Conservation (phyloP, 1,140 invertebrate genomes). For the Zaprionus gabonicus region DNA sequence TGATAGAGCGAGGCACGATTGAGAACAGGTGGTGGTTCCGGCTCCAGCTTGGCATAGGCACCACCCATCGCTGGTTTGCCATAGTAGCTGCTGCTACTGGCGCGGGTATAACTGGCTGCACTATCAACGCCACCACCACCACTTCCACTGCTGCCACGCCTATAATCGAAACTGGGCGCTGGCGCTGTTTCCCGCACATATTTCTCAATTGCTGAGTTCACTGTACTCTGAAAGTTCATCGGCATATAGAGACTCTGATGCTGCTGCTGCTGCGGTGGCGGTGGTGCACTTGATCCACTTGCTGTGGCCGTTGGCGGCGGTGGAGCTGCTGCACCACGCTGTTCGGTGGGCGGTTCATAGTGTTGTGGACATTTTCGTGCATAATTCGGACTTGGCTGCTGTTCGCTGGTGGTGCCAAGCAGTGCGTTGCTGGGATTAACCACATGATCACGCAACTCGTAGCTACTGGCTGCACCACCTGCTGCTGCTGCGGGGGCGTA, state of each 20-base stretch:
- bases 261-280: slow-evolving; percentile 29
- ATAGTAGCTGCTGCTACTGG: slow-evolving; percentile 13
- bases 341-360: slow-evolving; percentile 53
- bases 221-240: slow-evolving; percentile 71
- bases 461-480: slow-evolving; percentile 23
- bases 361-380: slow-evolving; percentile 76
- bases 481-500: slow-evolving; percentile 33
- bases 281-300: slow-evolving; percentile 8
- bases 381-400: slow-evolving; percentile 77
- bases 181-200: slow-evolving; percentile 60
- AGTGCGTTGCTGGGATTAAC: slow-evolving; percentile 74
- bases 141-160: neutral
- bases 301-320: slow-evolving; percentile 8
- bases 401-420: slow-evolving; percentile 58
- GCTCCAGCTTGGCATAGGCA: slow-evolving; percentile 51
- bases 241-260: slow-evolving; percentile 77
- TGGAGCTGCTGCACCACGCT: slow-evolving; percentile 25
- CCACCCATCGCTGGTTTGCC: slow-evolving; percentile 1
- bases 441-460: slow-evolving; percentile 62
- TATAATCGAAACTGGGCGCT: slow-evolving; percentile 59
- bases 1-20: slow-evolving; percentile 67
- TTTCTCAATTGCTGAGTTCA: slow-evolving; percentile 73
- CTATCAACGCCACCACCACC: neutral
- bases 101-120: slow-evolving; percentile 16
- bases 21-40: slow-evolving; percentile 48